A percentile compares a stretch with the other conserved stretches of the same genome.
phyloP scores from a whole-genome alignment of 2,113 vertebrate genomes.

The Bagarius yarrelli region DNA sequence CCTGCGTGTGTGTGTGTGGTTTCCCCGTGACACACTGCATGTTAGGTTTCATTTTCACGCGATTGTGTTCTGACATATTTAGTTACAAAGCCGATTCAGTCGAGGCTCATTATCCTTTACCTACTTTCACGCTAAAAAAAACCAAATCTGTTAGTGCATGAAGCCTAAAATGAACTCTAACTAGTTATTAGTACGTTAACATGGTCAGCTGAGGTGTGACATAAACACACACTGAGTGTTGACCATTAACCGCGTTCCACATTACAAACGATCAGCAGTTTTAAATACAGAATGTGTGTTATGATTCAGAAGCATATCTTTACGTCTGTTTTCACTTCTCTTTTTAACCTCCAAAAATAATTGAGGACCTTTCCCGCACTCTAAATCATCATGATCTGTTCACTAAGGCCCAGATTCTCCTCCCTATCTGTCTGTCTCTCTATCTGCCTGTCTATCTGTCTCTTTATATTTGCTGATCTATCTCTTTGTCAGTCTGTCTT shows the following conservation, averaged over 20 bases:
- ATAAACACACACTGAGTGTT: background rate
- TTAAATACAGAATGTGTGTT: background rate
- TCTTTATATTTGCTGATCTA: too few species aligned
- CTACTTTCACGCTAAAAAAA: background rate
- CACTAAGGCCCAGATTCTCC: background rate
- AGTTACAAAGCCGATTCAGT: background rate
- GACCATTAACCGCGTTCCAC: background rate
- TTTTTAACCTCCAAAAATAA: slow-evolving; percentile 10
- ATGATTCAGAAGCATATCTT: slow-evolving; percentile 7
- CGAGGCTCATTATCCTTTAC: background rate
- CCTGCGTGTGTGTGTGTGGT: background rate
- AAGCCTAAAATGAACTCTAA: background rate
- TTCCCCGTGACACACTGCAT: background rate
- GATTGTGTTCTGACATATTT: background rate
- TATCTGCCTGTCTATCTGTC: too few species aligned
- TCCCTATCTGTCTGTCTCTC: too few species aligned
- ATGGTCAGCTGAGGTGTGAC: background rate
- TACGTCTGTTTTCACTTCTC: slow-evolving; percentile 12
- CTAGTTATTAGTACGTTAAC: background rate
- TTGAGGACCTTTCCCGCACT: too few species aligned
- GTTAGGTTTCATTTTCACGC: background rate
- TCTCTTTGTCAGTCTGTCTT: too few species aligned
- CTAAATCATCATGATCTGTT: background rate
- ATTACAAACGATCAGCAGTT: slow-evolving; percentile 2
- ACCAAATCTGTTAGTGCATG: background rate